Conservation (phyloP, 2,888 invertebrate genomes). For the Sminthurinus aureus region DNA sequence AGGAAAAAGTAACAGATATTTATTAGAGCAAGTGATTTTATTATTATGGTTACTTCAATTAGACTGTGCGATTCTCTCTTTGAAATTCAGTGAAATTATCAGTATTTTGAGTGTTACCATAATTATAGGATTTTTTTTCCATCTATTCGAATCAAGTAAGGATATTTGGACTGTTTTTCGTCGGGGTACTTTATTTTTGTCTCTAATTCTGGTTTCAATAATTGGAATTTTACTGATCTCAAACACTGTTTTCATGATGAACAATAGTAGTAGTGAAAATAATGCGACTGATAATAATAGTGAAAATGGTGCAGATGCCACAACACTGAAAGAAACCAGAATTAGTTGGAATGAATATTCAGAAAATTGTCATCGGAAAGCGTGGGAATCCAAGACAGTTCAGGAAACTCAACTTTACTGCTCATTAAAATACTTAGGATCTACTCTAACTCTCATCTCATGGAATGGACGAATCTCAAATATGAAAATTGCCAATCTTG, state of each 20-base stretch:
- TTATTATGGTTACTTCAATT: background rate
- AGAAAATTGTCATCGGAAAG: constrained; percentile 52
- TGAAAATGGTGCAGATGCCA: background rate
- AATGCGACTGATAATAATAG: background rate
- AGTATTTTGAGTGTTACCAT: background rate
- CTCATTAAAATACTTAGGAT: constrained; percentile 44
- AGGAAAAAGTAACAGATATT: background rate
- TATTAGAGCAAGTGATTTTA: constrained; percentile 6
- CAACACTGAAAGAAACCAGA: background rate
- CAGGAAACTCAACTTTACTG: constrained; percentile 56
- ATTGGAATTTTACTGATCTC: background rate
- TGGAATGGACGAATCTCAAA: constrained; percentile 54
- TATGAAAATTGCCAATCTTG: constrained; percentile 43
- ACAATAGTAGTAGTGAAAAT: no score
- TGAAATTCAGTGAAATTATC: background rate
- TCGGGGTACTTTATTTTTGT: background rate
- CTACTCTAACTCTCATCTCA: constrained; percentile 37
- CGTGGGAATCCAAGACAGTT: constrained; percentile 51
- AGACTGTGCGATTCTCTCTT: background rate
- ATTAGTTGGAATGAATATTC: constrained; percentile 56
- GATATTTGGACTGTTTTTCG: background rate
- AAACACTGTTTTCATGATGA: no score
- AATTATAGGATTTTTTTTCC: background rate
- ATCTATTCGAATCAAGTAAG: constrained; percentile 12
- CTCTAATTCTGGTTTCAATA: background rate